Evolutionary conservation across 2,113 vertebrate genomes (phyloP).

Genomic region (Pomatorhinus ruficollis): DNA sequence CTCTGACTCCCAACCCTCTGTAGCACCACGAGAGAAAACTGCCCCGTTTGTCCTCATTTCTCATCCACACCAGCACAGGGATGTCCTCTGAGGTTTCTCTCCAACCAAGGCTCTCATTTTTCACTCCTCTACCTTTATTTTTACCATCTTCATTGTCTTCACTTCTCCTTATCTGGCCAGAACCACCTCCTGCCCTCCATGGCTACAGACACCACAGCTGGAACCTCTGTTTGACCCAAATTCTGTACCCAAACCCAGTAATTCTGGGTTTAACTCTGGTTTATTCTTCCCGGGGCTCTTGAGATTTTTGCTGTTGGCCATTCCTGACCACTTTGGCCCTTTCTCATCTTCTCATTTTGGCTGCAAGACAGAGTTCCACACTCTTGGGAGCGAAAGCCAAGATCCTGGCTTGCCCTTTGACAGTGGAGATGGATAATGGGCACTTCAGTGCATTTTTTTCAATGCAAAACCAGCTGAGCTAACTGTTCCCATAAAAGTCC

Average conservation of each 20-base stretch:
- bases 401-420: slow-evolving; percentile 1
- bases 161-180: not conserved
- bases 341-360: not conserved
- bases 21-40: not conserved
- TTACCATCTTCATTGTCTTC: not conserved
- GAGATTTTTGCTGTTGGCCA: not conserved
- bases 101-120: not conserved
- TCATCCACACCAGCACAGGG: not conserved
- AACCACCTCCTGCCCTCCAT: not conserved
- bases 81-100: not conserved
- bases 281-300: not conserved
- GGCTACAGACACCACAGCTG: not conserved
- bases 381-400: not conserved
- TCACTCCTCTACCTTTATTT: accelerated
- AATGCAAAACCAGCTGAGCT: slow-evolving; percentile 41
- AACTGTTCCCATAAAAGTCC: slow-evolving; percentile 54
- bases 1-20: not conserved
- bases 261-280: accelerated
- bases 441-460: slow-evolving; percentile 2
- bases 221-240: not conserved
- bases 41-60: not conserved
- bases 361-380: not conserved
- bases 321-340: not conserved
- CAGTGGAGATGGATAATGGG: slow-evolving; percentile 21
- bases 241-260: not conserved